Conservation (phyloP, 2,797 vertebrate species). For the Micrastur ruficollis region DNA sequence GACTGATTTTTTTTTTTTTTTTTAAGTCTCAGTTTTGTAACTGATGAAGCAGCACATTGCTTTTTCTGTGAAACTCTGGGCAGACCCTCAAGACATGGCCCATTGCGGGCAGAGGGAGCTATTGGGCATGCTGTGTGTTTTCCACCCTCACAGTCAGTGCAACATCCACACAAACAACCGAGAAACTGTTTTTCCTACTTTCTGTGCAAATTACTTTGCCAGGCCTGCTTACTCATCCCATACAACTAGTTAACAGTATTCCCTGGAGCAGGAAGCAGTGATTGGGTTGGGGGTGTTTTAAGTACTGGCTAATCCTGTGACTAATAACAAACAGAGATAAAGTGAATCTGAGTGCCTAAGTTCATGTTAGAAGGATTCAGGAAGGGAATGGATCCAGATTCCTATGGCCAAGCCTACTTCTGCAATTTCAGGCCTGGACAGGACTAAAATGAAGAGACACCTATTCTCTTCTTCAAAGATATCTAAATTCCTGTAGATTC, state of each 20-base stretch:
- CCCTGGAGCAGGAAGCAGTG: background rate
- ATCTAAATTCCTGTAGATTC: background rate
- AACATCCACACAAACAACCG: background rate
- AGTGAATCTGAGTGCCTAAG: background rate
- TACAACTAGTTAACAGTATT: background rate
- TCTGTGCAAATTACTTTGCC: background rate
- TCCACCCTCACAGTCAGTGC: background rate
- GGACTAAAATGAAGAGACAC: background rate
- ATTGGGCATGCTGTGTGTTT: background rate
- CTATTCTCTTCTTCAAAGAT: background rate
- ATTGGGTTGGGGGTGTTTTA: background rate
- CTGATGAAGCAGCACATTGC: fast-evolving
- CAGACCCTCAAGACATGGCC: background rate
- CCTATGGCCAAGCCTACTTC: background rate
- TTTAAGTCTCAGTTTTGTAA: background rate
- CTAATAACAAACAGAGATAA: background rate
- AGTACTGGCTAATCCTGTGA: background rate
- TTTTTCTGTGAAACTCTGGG: background rate
- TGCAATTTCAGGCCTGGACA: background rate
- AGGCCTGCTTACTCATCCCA: background rate
- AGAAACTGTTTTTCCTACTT: background rate
- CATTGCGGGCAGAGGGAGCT: background rate
- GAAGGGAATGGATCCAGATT: background rate
- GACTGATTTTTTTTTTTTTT: background rate
- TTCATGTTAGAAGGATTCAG: background rate